Base-by-base conservation (phyloP, 2,797 vertebrate species). In the Clarias pachynema region DNA sequence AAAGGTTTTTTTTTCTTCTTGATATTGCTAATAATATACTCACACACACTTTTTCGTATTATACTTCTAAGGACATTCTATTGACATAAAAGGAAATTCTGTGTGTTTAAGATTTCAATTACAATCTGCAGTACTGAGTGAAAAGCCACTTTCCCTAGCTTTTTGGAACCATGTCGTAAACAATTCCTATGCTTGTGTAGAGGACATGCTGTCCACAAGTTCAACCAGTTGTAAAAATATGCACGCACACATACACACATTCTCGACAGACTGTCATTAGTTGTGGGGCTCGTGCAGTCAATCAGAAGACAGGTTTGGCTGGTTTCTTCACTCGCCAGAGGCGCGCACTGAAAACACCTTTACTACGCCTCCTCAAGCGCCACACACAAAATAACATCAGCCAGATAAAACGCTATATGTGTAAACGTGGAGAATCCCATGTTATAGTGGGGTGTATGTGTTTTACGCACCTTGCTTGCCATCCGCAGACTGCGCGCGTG, bases 401-500 rank as follows among this genome's bases (percentile, higher is more conserved):
- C 2, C 4, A 20, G 44, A 34, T n/a, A 20, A 4, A 72, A 59
- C 24, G 1, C 20, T 16, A 31, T 4, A n/a, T 8, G 29, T 78
- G 57, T 62, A 15, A 37, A n/a, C 7, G 12, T 60, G 16, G 10
- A 12, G 10, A 12, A 73, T 3, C 8, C 22, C 22, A 72, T 6
- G 53, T 22, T 5, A 34, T 56, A 2, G 6, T 40, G 4, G 6
- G 34, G 20, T 26, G 9, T 60, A 12, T 60, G 49, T 66, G 78
- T 49, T 1, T 73, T 22, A 80, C 79, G 3, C 22, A 85, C 84
- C 79, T 66, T 72, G 68, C 65, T 85, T 85, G 78, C 22, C 60
- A 9, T 73, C 77, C 24, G 40, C 15, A 59, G 70, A 75, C 94
- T 92, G 89, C 24, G 93, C 93, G 86, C 94, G 91, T 22, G 93